Evolutionary conservation across 2,888 invertebrate species (phyloP), one percentile per base, ranked within the genome.

Genomic region (Sturmia bella): DNA sequence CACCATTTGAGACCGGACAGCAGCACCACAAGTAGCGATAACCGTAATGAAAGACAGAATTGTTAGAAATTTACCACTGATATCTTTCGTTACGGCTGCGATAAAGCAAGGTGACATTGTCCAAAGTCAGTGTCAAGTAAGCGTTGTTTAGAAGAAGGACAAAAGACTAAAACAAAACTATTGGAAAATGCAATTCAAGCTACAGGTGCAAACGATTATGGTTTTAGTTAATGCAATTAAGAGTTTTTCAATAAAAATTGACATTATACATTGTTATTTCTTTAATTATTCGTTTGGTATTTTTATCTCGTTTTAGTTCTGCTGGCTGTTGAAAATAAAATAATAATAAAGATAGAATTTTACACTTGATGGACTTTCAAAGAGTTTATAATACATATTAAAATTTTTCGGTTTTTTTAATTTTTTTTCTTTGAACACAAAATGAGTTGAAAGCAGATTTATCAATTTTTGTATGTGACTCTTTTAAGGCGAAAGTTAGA

Each of bases 61-160:
- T 59, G 59, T 66, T 48, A 69, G 61, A 70, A 76, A 61, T 17
- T 59, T 59, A 56, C 76, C 52, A 66, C 68, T 61, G 76, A 74
- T 72, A 72, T 54, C 41, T 76, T 74, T 54, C 37, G 81, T 54
- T 43, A 64, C 27, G 64, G 32, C 41, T n/a, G 66, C 66, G 59
- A 59, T 57, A 63, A 59, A 66, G 54, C 27, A 61, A 66, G 56
- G 61, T 78, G 78, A 75, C 74, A 75, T 56, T 82, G 50, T 74
- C n/a, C 19, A 66, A 78, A 64, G 32, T 54, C 74, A 75, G 74
- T 78, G 59, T 54, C 70, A 66, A 39, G 24, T 52, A 39, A 56
- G n/a, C 17, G 12, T 48, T n/a, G n/a, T n/a, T n/a, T n/a, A n/a
- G n/a, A n/a, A n/a, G n/a, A n/a, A n/a, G n/a, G n/a, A n/a, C n/a